These are phyloP conservation scores for Eidolon helvum DNA, from an alignment of 2,113 vertebrate genomes.

Conservation along the genomic window DNA sequence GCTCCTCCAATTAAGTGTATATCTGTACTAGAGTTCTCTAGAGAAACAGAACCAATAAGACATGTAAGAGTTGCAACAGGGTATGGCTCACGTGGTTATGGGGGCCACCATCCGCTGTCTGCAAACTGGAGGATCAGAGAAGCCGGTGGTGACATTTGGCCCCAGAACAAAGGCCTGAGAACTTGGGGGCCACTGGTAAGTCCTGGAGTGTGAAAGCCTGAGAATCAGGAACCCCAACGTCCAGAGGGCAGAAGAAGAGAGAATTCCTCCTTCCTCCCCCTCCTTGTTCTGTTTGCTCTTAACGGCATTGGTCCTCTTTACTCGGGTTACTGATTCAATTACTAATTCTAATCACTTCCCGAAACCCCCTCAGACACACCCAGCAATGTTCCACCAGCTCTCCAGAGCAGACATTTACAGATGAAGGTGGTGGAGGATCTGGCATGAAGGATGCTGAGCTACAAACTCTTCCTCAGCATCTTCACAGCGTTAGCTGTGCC, in stretches of 20 bases:
- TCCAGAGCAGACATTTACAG: background rate
- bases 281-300: background rate
- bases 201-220: background rate
- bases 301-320: rapidly evolving
- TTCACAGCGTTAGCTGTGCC: background rate
- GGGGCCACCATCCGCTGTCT: background rate
- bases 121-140: background rate
- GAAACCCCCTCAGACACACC: background rate
- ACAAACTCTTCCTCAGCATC: background rate
- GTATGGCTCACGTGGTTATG: background rate
- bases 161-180: background rate
- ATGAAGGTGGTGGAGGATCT: background rate
- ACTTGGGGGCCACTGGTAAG: background rate
- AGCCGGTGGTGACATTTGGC: background rate
- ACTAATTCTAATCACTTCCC: background rate
- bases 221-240: background rate
- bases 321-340: background rate
- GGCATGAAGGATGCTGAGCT: background rate
- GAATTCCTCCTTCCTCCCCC: background rate
- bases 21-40: background rate
- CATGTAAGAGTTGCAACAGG: background rate
- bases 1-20: background rate
- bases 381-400: background rate
- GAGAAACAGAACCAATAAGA: background rate
- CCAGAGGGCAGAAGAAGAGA: background rate